These are phyloP conservation scores for Coreius guichenoti DNA, from an alignment of 2,797 vertebrate genomes.

Conservation along the genomic window DNA sequence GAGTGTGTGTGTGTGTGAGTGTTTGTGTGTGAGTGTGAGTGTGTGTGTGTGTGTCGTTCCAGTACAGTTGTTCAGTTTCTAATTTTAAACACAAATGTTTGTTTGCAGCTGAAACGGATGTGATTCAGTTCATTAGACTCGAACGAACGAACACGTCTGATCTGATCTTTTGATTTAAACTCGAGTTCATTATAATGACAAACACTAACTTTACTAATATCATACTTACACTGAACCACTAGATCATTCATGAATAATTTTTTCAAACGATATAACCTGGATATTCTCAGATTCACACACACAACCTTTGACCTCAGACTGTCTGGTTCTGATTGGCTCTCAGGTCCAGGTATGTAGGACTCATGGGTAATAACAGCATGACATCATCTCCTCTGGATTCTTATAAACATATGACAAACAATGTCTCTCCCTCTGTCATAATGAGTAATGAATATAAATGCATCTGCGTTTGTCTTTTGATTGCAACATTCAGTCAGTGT, in stretches of 20 bases:
- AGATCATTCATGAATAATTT: neutral
- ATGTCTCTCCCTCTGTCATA: neutral
- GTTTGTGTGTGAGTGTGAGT: too few species aligned
- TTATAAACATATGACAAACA: neutral
- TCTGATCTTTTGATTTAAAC: too few species aligned
- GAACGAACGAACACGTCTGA: neutral
- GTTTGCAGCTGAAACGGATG: neutral
- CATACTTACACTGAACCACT: neutral
- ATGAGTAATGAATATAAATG: neutral
- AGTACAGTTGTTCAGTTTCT: neutral
- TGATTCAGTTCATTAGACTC: neutral
- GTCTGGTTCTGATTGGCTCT: neutral
- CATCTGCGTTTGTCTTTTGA: neutral
- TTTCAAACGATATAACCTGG: neutral
- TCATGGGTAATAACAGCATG: slow-evolving; percentile 23
- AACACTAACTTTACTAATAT: neutral
- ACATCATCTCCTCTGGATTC: slow-evolving; percentile 34
- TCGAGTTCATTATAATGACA: neutral
- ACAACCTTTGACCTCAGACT: slow-evolving; percentile 15
- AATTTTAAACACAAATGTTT: slow-evolving; percentile 30
- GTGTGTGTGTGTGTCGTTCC: slow-evolving; percentile 3
- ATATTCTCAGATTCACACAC: neutral
- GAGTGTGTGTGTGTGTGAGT: neutral
- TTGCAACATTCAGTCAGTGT: neutral
- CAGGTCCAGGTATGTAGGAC: neutral